These are phyloP conservation scores for Gymnarchus niloticus DNA, from an alignment of 2,113 vertebrate species.

Conservation along the genomic window DNA sequence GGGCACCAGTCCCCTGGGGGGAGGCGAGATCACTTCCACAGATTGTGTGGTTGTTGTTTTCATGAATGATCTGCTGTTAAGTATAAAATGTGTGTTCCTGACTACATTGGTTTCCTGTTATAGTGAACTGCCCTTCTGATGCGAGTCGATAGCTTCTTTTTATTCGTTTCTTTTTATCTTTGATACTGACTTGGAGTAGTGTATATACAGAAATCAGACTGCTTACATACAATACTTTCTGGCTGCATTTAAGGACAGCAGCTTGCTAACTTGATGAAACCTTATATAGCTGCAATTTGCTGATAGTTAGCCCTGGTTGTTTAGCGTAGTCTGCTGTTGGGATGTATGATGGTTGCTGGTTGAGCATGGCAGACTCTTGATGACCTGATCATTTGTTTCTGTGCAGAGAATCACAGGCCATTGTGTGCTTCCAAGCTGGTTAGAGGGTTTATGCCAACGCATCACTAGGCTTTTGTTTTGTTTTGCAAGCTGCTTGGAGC, in stretches of 20 bases:
- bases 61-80: neutral
- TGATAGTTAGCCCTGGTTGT: neutral
- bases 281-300: neutral
- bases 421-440: neutral
- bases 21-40: neutral
- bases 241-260: neutral
- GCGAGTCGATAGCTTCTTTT: neutral
- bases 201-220: neutral
- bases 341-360: neutral
- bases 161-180: neutral
- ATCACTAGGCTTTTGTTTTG: slow-evolving; percentile 5
- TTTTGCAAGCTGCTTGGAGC: slow-evolving; percentile 13
- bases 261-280: neutral
- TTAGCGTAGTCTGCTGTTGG: neutral
- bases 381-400: neutral
- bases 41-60: neutral
- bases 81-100: neutral
- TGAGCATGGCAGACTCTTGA: neutral
- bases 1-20: neutral
- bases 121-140: neutral
- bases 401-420: neutral
- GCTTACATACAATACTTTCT: neutral
- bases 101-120: neutral
- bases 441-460: slow-evolving; percentile 3
- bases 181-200: neutral